Conservation (phyloP, 2,113 vertebrate genomes). For the Oryzias melastigma region DNA sequence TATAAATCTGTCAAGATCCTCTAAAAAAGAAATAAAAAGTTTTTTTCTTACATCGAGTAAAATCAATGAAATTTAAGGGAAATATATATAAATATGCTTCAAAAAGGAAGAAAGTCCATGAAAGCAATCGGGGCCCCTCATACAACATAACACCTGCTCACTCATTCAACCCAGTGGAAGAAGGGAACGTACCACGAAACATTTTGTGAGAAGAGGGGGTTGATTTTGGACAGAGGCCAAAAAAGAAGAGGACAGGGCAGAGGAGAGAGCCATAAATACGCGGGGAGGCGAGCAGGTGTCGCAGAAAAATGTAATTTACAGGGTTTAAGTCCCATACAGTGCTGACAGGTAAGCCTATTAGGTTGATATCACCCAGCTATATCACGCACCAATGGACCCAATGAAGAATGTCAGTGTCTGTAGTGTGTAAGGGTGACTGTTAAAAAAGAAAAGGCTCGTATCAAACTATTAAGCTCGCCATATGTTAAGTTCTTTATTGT, state of each 20-base stretch:
- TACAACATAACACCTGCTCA: conserved; percentile 50
- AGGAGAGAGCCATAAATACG: conserved; percentile 62
- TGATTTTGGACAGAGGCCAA: conserved; percentile 68
- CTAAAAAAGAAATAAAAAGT: too few relatives aligned
- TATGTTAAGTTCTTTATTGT: conserved; percentile 23
- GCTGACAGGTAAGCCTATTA: conserved; percentile 80
- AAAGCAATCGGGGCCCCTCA: conserved; percentile 1
- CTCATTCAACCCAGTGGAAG: conserved; percentile 51
- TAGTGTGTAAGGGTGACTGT: conserved; percentile 37
- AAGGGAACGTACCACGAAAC: conserved; percentile 27
- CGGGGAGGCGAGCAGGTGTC: conserved; percentile 53
- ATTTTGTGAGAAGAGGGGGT: conserved; percentile 41
- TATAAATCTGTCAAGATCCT: too few relatives aligned
- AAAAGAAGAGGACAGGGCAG: conserved; percentile 49
- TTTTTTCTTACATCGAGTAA: too few relatives aligned
- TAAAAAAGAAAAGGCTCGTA: conserved; percentile 38
- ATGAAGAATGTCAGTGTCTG: conserved; percentile 53
- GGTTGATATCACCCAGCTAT: conserved; percentile 72
- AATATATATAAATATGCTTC: conserved; percentile 23
- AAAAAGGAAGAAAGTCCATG: neutral
- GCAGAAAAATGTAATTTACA: conserved; percentile 70
- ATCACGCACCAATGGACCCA: conserved; percentile 65
- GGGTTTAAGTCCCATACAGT: conserved; percentile 50
- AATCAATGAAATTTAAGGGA: neutral
- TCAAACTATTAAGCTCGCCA: conserved; percentile 26